A percentile compares a stretch with the other conserved stretches of the same genome.
Evolutionary conservation across 2,888 invertebrate genomes (phyloP).

Genomic region (Physocephala rufipes): DNA sequence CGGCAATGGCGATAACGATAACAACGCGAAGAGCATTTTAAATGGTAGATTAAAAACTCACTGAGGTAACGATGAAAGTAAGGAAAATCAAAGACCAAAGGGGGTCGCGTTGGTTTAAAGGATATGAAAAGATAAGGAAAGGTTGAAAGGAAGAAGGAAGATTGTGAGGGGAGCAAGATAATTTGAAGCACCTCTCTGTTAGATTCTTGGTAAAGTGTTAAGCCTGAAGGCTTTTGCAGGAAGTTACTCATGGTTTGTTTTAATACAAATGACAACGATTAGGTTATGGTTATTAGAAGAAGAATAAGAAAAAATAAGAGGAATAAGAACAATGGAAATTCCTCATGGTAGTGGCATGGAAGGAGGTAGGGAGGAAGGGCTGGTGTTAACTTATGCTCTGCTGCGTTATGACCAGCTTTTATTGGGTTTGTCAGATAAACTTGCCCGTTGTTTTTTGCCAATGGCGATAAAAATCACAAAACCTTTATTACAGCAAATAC

Average conservation of each 20-base stretch:
- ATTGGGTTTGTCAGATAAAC: too few relatives aligned
- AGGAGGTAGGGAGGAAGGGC: too few relatives aligned
- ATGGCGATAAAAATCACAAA: not conserved
- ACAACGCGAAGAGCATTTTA: not conserved
- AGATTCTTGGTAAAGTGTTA: not conserved
- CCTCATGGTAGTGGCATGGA: too few relatives aligned
- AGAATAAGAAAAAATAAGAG: not conserved
- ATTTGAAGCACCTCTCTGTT: not conserved
- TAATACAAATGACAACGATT: not conserved
- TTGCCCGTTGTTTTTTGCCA: too few relatives aligned
- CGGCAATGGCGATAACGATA: too few relatives aligned
- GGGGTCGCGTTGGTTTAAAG: too few relatives aligned
- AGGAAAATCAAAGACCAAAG: too few relatives aligned
- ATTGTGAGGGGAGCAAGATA: not conserved
- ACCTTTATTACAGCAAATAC: too few relatives aligned
- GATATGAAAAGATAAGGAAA: not conserved
- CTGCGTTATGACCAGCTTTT: too few relatives aligned
- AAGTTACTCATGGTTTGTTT: not conserved
- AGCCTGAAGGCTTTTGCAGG: not conserved
- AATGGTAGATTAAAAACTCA: not conserved
- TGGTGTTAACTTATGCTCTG: too few relatives aligned
- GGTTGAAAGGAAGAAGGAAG: not conserved
- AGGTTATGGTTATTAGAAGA: not conserved
- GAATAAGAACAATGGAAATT: not conserved
- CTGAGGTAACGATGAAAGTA: too few relatives aligned